Base-by-base conservation (phyloP, 1,140 invertebrate genomes). In the Drosophila cardini region DNA sequence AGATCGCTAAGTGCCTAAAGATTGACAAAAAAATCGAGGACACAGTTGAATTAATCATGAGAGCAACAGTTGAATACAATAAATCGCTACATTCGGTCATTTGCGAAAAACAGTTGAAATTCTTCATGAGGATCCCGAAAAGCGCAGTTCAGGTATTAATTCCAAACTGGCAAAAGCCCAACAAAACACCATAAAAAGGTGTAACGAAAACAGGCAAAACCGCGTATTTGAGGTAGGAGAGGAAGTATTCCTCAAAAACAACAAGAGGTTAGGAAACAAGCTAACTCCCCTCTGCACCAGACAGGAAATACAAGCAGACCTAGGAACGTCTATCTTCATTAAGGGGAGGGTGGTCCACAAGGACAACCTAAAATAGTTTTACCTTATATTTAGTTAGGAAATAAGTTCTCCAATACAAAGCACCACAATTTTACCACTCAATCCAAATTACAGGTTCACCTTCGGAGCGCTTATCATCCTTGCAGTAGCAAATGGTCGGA, bases 221-320 rank as follows among this genome's bases (percentile, higher is more conserved):
- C 36, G 55, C 30, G 11, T 11, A 11, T 74, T 74, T 42, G n/a
- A 61, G 30, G 36, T 61, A 10, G 57, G 57, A 2, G 72, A 68
- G 9, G 6, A 56, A 57, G 57, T 72, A 11, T 42, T 46, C 9
- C 21, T 46, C 5, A 74, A 68, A 11, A 40, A 10, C 3, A 74
- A 61, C n/a, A n/a, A n/a, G 9, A 46, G 63, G 13, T 45, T 68
- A 9, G 50, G 72, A 18, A 70, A 70, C 26, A 75, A 75, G 32
- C 52, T 75, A 2, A 21, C 21, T 3, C 21, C 62, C 48, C 6
- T 34, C 64, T 18, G 43, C 61, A 34, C 21, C 21, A 21, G 21
- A 21, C 21, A 21, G 21, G 63, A 30, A 34, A 42, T 70, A 8
- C 13, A 75, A 38, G 58, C 58, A 42, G 58, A 75, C 46, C 42